Percentiles rank a stretch among this genome's conserved stretches.
Evolutionary conservation across 2,888 invertebrate genomes (phyloP).

Genomic region (Fragum sueziense): DNA sequence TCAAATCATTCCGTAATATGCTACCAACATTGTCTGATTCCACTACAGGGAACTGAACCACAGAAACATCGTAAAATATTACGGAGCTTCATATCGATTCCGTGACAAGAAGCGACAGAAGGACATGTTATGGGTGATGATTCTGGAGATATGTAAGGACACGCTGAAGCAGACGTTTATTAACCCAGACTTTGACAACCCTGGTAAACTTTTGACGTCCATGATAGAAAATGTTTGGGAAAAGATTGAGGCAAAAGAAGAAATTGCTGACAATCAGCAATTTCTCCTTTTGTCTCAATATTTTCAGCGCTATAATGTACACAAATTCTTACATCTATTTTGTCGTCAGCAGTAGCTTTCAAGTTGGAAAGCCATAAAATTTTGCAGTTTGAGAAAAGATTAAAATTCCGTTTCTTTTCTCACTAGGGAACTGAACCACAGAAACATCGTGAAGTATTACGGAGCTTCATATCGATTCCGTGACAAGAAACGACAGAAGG

Average conservation of each 20-base stretch:
- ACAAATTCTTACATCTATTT: too few species aligned
- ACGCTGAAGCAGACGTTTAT: conserved; percentile 70
- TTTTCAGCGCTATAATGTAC: too few species aligned
- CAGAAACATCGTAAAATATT: conserved; percentile 73
- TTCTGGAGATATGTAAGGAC: conserved; percentile 73
- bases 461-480: conserved; percentile 66
- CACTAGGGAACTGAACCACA: conserved; percentile 75
- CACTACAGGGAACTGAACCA: conserved; percentile 72
- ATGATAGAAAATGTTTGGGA: too few species aligned
- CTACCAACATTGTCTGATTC: too few species aligned
- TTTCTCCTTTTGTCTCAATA: too few species aligned
- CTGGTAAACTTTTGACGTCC: conserved; percentile 63
- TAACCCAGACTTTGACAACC: conserved; percentile 46
- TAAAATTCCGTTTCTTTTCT: too few species aligned
- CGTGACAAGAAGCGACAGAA: conserved; percentile 53
- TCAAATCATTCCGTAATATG: too few species aligned
- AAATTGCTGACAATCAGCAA: too few species aligned
- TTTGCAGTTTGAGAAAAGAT: too few species aligned
- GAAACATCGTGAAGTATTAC: conserved; percentile 73
- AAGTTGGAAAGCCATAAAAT: too few species aligned
- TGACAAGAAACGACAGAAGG: conserved; percentile 53
- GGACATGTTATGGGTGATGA: conserved; percentile 73
- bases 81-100: conserved; percentile 66
- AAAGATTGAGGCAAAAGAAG: too few species aligned
- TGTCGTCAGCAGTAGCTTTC: too few species aligned